Evolutionary conservation across 2,797 vertebrate species (phyloP).

Genomic region (Danio aesculapii): DNA sequence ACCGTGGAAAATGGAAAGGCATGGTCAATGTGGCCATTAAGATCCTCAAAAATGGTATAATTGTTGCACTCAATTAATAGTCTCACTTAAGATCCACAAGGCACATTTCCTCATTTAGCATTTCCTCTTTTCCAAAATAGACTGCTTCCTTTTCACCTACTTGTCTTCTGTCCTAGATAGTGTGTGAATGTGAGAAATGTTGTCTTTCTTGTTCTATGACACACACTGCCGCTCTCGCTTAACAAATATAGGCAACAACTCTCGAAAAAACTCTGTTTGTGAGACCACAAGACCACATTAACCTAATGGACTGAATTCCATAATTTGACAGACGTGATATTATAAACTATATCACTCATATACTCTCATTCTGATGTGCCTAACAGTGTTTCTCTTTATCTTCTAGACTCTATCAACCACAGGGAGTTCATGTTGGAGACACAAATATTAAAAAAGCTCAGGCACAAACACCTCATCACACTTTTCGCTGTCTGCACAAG

Average conservation of each 20-base stretch:
- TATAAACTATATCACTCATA: background rate
- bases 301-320: background rate
- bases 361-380: background rate
- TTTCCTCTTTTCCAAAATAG: background rate
- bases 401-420: conserved; percentile 64
- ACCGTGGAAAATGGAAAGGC: conserved; percentile 74
- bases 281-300: background rate
- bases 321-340: background rate
- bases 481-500: conserved; percentile 69
- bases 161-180: background rate
- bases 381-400: background rate
- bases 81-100: too few species aligned
- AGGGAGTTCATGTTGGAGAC: conserved; percentile 68
- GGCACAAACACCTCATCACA: conserved; percentile 71
- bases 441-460: conserved; percentile 71
- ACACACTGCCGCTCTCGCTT: background rate
- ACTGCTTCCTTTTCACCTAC: background rate
- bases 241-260: background rate
- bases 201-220: conserved; percentile 36
- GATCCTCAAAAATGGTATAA: conserved; percentile 55
- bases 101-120: background rate
- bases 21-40: conserved; percentile 56
- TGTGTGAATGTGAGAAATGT: conserved; percentile 41
- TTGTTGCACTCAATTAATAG: background rate
- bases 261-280: background rate